A percentile compares a stretch with the other conserved stretches of the same genome.
Evolutionary conservation across 1,140 invertebrate genomes (phyloP).

Genomic region (Linepithema humile): DNA sequence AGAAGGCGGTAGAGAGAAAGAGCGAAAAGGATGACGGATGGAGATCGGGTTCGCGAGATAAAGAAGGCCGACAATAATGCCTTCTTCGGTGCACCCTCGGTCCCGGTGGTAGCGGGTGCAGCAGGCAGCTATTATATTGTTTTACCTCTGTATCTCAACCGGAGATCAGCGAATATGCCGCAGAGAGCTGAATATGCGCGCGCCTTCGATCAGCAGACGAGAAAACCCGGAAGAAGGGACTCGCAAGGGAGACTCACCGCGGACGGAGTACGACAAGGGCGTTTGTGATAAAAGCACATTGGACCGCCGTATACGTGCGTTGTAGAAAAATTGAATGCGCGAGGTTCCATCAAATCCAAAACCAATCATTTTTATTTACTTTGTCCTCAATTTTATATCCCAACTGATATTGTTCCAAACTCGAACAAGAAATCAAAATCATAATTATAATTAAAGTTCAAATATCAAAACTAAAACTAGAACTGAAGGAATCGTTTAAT

Average conservation of each 20-base stretch:
- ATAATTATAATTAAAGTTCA: not conserved
- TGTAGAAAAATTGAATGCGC: not conserved
- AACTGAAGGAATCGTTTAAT: not conserved
- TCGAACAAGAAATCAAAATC: not conserved
- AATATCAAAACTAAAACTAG: not conserved
- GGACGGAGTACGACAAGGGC: not conserved
- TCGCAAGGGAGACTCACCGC: slow-evolving; percentile 43
- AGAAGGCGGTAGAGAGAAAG: not conserved
- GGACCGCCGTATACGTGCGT: not conserved
- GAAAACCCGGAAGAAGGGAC: slow-evolving; percentile 29
- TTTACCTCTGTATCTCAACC: slow-evolving; percentile 68
- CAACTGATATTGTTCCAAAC: not conserved
- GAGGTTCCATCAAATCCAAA: slow-evolving; percentile 1
- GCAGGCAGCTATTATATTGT: slow-evolving; percentile 72
- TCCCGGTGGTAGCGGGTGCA: slow-evolving; percentile 55
- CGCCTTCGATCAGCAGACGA: slow-evolving; percentile 22
- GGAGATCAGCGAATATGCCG: slow-evolving; percentile 62
- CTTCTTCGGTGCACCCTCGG: slow-evolving; percentile 59
- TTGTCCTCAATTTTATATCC: not conserved
- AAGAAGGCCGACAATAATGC: slow-evolving; percentile 76
- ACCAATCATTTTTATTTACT: not conserved
- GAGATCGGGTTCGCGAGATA: slow-evolving; percentile 71
- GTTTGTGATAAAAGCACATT: not conserved
- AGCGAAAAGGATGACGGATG: slow-evolving; percentile 16
- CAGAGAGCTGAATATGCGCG: slow-evolving; percentile 10